Conservation (phyloP, 2,888 invertebrate genomes). For the Nephrotoma appendiculata region DNA sequence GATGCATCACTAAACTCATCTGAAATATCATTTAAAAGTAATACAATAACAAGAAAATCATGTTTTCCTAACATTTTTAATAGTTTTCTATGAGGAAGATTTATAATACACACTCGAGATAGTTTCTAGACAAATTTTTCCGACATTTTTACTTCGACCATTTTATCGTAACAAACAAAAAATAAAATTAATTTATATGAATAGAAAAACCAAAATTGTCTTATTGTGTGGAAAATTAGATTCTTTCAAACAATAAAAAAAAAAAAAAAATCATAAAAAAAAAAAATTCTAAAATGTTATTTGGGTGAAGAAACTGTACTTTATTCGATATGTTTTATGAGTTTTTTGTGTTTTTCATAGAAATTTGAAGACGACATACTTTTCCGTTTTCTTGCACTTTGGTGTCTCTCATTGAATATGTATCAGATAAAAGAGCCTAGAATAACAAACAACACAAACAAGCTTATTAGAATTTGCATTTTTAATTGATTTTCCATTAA, state of each 20-base stretch:
- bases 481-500: not conserved
- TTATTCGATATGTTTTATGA: not conserved
- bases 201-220: not conserved
- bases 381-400: slow-evolving; percentile 78
- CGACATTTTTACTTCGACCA: not conserved
- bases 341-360: not conserved
- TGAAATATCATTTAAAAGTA: no score
- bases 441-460: slow-evolving; percentile 32
- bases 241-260: not conserved
- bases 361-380: slow-evolving; percentile 35
- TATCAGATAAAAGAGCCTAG: slow-evolving; percentile 47
- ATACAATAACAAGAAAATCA: no score
- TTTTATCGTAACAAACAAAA: not conserved
- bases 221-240: not conserved
- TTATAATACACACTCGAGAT: not conserved
- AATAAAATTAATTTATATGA: not conserved
- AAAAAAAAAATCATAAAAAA: not conserved
- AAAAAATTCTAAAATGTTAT: not conserved
- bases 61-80: not conserved
- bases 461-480: slow-evolving; percentile 20
- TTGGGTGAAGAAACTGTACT: not conserved
- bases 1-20: no score
- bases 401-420: slow-evolving; percentile 39
- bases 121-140: not conserved
- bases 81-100: not conserved